Evolutionary conservation across 1,140 invertebrate species (phyloP), one percentile per base, ranked within the genome.

Genomic region (Drosophila pectinifera): DNA sequence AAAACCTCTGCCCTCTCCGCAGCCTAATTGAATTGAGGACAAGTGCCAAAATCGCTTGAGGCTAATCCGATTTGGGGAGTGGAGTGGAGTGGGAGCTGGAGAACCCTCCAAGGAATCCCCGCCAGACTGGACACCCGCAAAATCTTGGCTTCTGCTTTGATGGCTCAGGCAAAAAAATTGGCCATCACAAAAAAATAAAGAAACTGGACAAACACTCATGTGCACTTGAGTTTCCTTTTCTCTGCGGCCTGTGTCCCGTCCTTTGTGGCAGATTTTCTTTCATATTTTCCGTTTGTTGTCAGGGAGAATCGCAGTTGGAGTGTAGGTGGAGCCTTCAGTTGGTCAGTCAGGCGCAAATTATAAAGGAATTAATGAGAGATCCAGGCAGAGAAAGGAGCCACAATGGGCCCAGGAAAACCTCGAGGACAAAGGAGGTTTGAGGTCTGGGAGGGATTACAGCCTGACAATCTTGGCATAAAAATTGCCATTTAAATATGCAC

Each of bases 271-370:
- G 70, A 90, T 64, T 77, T 72, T 48, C 75, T 73, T 89, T 80
- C 49, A 43, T 74, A 74, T 74, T 75, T 56, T 57, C 36, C 57
- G 73, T 67, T 73, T 86, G 75, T 81, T 31, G 36, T 22, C n/a
- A 59, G 54, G 67, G 56, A 56, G 41, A 56, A 20, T 36, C 20
- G 31, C 39, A 43, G 43, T 14, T 20, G 28, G 55, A 62, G 63
- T 59, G 79, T 80, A 85, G 75, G 67, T 80, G 62, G 38, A 55
- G 54, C 61, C 70, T 83, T 70, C 58, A 34, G 83, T 49, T 84
- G 83, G 84, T 84, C 84, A 89, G 80, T 80, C 84, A 88, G 84
- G 84, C 84, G 84, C 77, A 89, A 88, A 88, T 88, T 88, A 88
- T 88, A 89, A 88, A 89, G 80, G 83, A 89, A 88, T 88, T 88